Percentiles rank a stretch among this genome's conserved stretches.
phyloP scores from a whole-genome alignment of 2,888 invertebrate species.

The Parthenolecanium corni region DNA sequence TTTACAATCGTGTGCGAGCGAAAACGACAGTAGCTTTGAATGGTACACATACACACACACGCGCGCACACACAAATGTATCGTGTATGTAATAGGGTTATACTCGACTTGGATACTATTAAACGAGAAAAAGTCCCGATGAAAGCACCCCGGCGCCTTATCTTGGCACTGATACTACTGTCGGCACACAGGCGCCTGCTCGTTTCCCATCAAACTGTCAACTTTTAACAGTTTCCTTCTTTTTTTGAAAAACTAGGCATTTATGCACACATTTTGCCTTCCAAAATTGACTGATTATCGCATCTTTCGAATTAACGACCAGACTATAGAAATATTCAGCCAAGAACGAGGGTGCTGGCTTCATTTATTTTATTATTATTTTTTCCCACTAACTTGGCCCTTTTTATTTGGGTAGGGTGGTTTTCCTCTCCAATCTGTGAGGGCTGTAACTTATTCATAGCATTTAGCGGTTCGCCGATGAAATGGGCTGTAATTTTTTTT shows the following conservation, averaged over 20 bases:
- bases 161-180: conserved; percentile 27
- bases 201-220: conserved; percentile 26
- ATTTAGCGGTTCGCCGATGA: no score
- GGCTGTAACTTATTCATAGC: no score
- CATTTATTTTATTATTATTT: no score
- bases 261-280: conserved; percentile 18
- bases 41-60: background rate
- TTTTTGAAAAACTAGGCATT: conserved; percentile 24
- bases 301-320: conserved; percentile 1
- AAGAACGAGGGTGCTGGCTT: no score
- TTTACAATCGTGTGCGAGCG: no score
- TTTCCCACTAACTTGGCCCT: no score
- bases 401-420: no score
- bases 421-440: no score
- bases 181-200: conserved; percentile 24
- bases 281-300: conserved; percentile 27
- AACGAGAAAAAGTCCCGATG: conserved; percentile 19
- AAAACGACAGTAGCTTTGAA: no score
- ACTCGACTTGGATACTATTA: conserved; percentile 23
- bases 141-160: conserved; percentile 28
- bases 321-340: background rate
- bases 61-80: background rate
- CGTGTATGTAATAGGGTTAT: conserved; percentile 20
- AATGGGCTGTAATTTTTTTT: no score
- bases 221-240: conserved; percentile 26